Base-by-base conservation (phyloP, 2,888 invertebrate species). In the Aphelenchoides bicaudatus region DNA sequence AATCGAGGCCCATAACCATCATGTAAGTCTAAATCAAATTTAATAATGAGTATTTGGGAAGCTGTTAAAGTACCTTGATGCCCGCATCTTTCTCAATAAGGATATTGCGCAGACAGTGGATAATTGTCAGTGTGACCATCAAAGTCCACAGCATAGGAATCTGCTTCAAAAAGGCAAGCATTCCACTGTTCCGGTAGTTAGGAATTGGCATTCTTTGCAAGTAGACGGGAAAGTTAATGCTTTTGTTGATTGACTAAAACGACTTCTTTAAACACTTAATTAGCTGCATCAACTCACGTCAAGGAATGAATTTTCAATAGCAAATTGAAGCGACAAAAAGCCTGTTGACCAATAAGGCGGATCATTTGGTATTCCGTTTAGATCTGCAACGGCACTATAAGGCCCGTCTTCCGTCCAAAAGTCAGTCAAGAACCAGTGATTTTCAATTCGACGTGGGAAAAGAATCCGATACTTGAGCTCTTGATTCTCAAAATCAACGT, bases 1-100 rank as follows among this genome's bases (percentile, higher is more conserved):
- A 61, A 10, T 67, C 61, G 5, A 76, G 65, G 8, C 76, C 76
- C 75, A 75, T 76, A 19, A 73, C 75, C 39, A 69, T 63, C 51
- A 76, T 61, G 59, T 69, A 74, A 8, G 71, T 67, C 65, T 59
- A 37, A 64, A 47, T 29, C 8, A 37, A 51, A 61, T 23, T 34
- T 25, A 47, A 21, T 16, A 43, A 10, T 13, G 10, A 10, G 8
- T 8, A 43, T 10, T 43, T 8, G 10, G 10, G 43, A 28, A 4
- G 5, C 48, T 28, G 6, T 10, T 10, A 6, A 47, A n/a, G n/a
- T n/a, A n/a, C n/a, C n/a, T n/a, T n/a, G 50, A 73, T 70, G 3
- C 72, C 68, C 19, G 58, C 60, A 46, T 74, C 70, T 50, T 71
- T 74, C 50, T 76, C 76, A 4, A 66, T 60, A 13, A 73, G 67